Conservation (phyloP, 35 echinoderm and acorn worm species). For the Ptychodera flava region DNA sequence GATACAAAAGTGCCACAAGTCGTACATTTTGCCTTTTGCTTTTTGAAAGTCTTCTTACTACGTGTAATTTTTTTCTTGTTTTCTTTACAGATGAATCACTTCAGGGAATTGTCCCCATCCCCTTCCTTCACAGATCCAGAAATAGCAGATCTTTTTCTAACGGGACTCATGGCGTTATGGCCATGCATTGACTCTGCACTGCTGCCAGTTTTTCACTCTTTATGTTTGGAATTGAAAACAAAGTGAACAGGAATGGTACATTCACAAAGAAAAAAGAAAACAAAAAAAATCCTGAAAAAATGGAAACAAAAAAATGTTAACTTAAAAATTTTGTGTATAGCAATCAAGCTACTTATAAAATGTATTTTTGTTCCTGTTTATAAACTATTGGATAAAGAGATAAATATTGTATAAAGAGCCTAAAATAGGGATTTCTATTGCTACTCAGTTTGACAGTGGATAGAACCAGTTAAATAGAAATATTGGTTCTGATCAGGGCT, state of each 20-base stretch:
- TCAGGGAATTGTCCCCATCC: neutral
- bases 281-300: too few relatives aligned
- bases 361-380: neutral
- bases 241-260: neutral
- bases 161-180: neutral
- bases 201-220: neutral
- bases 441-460: too few relatives aligned
- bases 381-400: neutral
- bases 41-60: too few relatives aligned
- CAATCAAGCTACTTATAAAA: neutral
- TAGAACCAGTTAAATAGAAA: too few relatives aligned
- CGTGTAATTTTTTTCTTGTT: too few relatives aligned
- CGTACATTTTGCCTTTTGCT: neutral
- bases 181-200: neutral
- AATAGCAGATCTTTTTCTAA: too few relatives aligned
- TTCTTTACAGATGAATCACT: too few relatives aligned
- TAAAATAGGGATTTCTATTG: too few relatives aligned
- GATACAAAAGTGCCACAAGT: neutral
- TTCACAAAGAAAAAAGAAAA: neutral
- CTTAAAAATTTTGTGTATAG: slow-evolving; percentile 2
- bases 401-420: neutral
- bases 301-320: neutral
- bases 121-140: neutral
- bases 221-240: too few relatives aligned
- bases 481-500: too few relatives aligned